Evolutionary conservation across 2,888 invertebrate species (phyloP), one percentile per base, ranked within the genome.

Genomic region (Drepana falcataria): DNA sequence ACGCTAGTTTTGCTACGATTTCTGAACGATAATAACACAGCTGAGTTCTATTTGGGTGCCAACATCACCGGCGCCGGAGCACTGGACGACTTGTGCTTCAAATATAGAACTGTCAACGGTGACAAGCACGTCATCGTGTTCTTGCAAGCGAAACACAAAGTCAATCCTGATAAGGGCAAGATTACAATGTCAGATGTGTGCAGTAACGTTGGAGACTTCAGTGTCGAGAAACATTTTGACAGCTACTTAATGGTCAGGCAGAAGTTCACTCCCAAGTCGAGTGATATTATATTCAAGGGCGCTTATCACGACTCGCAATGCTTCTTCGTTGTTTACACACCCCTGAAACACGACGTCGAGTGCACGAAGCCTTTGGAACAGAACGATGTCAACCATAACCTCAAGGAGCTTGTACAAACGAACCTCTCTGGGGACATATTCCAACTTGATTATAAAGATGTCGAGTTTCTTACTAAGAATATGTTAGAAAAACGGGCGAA

Each of bases 121-220:
- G 35, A 56, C 5, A 61, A 62, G 54, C 56, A 69, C 2, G 58
- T 70, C 9, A 53, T 70, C n/a, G 60, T 75, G 49, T 75, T 73
- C 48, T 62, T 71, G 3, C 77, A 77, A 66, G 71, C 75, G 1
- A 77, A 77, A 54, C 77, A 77, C 40, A 62, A 64, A 55, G 73
- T 75, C 58, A 64, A 73, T 37, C 59, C 63, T 3, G 64, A 70
- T 7, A 73, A 68, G 48, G 64, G 65, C 4, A 71, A 59, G 57
- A 60, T 76, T 9, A 67, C 68, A 4, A 66, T 69, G 5, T 55
- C 65, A 47, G 68, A 71, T 53, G 59, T 77, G 3, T 58, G 59
- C 33, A 67, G 64, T 48, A 55, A 54, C 4, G 56, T 59, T 4
- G 69, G 70, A 40, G 67, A 70, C 48, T 71, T 70, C 49, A 64